phyloP scores from a whole-genome alignment of 2,113 vertebrate species.

The Eudyptes chrysolophus region DNA sequence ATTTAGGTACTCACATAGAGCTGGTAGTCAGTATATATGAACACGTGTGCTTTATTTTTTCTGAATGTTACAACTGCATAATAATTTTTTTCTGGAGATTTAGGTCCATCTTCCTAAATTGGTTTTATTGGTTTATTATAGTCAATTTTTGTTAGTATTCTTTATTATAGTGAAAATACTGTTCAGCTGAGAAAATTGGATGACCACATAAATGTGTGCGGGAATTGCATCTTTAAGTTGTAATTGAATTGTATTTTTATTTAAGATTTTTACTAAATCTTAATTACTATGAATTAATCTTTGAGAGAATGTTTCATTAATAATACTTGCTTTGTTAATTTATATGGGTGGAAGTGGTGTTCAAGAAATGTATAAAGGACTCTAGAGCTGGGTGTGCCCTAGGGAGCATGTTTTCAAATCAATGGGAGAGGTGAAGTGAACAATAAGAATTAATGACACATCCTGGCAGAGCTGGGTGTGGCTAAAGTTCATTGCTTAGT shows the following conservation, averaged over 20 bases:
- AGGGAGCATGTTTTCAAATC: slow-evolving; percentile 22
- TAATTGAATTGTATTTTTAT: background rate
- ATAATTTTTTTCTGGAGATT: background rate
- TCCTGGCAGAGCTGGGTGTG: slow-evolving; percentile 48
- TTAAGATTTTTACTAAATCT: background rate
- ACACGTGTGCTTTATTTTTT: background rate
- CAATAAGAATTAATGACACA: slow-evolving; percentile 51
- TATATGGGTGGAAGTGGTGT: background rate
- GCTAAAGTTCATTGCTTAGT: background rate
- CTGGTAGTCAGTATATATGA: too few species aligned
- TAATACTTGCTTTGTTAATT: background rate
- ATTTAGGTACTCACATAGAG: accelerated
- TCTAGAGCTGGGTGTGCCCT: slow-evolving; percentile 37
- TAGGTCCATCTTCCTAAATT: background rate
- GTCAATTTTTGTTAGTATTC: background rate
- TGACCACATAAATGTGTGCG: background rate
- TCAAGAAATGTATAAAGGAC: background rate
- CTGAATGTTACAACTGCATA: accelerated
- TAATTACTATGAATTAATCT: background rate
- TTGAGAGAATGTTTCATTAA: background rate
- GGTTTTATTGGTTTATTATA: background rate
- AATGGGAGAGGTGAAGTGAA: slow-evolving; percentile 17
- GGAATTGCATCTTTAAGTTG: background rate
- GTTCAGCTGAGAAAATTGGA: background rate
- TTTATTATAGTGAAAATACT: background rate